These are phyloP conservation scores for Mobula birostris DNA, from an alignment of 2,113 vertebrate species.

Conservation along the genomic window DNA sequence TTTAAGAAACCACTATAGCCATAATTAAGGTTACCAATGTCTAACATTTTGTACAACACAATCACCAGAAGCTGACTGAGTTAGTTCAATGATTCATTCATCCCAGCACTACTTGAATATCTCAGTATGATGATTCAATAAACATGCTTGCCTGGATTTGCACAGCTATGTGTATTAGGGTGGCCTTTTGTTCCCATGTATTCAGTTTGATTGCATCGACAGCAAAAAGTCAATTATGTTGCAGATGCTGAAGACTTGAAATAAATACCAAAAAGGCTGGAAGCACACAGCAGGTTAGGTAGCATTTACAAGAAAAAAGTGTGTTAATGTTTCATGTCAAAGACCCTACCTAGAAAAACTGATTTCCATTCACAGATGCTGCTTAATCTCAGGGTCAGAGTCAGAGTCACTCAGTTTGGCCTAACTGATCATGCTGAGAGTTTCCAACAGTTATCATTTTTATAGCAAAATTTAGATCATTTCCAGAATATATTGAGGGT, in stretches of 20 bases:
- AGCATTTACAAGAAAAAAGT: too few species aligned
- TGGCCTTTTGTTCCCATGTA: neutral
- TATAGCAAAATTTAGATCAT: neutral
- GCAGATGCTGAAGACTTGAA: too few species aligned
- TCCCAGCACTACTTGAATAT: neutral
- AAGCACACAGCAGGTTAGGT: too few species aligned
- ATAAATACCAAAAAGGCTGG: too few species aligned
- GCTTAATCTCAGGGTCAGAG: too few species aligned
- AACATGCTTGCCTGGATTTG: neutral
- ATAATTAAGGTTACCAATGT: neutral
- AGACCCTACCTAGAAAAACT: too few species aligned
- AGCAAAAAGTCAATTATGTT: too few species aligned
- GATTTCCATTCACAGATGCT: too few species aligned
- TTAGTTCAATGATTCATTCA: neutral
- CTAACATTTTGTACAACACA: neutral
- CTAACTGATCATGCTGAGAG: too few species aligned
- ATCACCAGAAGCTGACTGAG: neutral
- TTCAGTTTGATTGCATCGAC: neutral
- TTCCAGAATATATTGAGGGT: neutral
- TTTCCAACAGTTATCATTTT: too few species aligned
- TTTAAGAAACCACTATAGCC: neutral
- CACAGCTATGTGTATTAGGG: neutral
- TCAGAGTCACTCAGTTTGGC: too few species aligned
- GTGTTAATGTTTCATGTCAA: too few species aligned
- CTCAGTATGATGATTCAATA: neutral